Evolutionary conservation across 2,888 invertebrate species (phyloP), one percentile per base, ranked within the genome.

Genomic region (Dynastes grantii): DNA sequence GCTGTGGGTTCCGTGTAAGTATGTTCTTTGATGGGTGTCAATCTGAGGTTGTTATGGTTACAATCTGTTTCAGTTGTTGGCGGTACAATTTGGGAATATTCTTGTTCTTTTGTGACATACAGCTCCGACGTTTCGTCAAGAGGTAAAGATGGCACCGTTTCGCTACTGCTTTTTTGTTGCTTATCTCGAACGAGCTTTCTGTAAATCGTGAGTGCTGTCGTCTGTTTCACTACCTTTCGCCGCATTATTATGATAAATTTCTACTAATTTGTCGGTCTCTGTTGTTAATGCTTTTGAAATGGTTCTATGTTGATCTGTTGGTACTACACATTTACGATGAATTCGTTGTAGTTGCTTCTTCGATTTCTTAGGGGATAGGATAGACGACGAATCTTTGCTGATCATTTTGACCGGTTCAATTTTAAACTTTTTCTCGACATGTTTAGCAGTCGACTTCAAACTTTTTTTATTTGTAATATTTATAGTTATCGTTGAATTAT

Each of bases 191-290:
- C 40, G 58, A 32, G n/a, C 65, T 49, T 77, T 75, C 4, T 51
- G 76, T 27, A 68, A 61, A 9, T 68, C 55, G 49, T 63, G 71
- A 37, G 55, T 53, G n/a, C 83, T 84, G 65, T 86, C 87, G 6
- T 88, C 88, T 0, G 88, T 88, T 79, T 88, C 86, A 76, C 86
- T 88, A 37, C 83, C 84, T 78, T 86, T 84, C 0, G 86, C 85
- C 1, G 87, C 87, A 29, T 82, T 83, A 78, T 89, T 89, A 77
- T 89, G 89, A 79, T 89, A 89, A 32, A 89, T 84, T 82, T 89
- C 89, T 2, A 89, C 87, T 45, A 89, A 80, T 78, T 87, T 87
- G 32, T 86, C 75, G 8, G 78, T 64, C 76, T 80, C 80, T 65
- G 37, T 78, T 76, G 67, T 65, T 40, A 40, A 27, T 16, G 55